Conservation (phyloP, 2,888 invertebrate species). For the Philhelius pedissequus region DNA sequence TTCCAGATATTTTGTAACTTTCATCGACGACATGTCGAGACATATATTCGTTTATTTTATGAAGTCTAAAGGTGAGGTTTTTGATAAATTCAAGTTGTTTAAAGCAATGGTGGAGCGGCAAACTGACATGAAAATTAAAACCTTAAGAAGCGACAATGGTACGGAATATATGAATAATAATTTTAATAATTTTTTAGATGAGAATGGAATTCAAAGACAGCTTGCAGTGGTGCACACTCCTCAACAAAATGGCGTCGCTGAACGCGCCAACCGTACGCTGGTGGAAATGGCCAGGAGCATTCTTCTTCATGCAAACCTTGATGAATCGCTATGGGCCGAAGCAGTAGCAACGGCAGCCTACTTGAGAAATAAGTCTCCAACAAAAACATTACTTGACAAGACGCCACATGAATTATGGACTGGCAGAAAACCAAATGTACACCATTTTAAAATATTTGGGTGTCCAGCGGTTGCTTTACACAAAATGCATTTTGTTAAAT, state of each 20-base stretch:
- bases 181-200: conserved; percentile 38
- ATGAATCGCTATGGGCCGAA: conserved; percentile 66
- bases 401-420: conserved; percentile 59
- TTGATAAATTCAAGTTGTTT: conserved; percentile 46
- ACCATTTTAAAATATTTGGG: conserved; percentile 26
- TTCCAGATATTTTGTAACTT: too few species aligned
- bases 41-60: too few species aligned
- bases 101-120: conserved; percentile 51
- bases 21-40: too few species aligned
- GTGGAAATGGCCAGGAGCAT: conserved; percentile 71
- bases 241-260: conserved; percentile 62
- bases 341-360: conserved; percentile 46
- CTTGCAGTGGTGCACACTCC: conserved; percentile 39
- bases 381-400: conserved; percentile 4
- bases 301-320: conserved; percentile 65
- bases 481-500: not conserved
- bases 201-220: conserved; percentile 42
- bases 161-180: conserved; percentile 33
- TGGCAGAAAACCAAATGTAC: conserved; percentile 28
- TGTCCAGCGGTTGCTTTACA: conserved; percentile 9
- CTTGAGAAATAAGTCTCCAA: conserved; percentile 25
- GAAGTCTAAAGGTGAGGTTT: too few species aligned
- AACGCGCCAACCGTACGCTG: conserved; percentile 37
- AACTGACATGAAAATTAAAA: conserved; percentile 21
- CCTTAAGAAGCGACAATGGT: conserved; percentile 42